Conservation (phyloP, 2,113 vertebrate species). For the Mobula hypostoma region DNA sequence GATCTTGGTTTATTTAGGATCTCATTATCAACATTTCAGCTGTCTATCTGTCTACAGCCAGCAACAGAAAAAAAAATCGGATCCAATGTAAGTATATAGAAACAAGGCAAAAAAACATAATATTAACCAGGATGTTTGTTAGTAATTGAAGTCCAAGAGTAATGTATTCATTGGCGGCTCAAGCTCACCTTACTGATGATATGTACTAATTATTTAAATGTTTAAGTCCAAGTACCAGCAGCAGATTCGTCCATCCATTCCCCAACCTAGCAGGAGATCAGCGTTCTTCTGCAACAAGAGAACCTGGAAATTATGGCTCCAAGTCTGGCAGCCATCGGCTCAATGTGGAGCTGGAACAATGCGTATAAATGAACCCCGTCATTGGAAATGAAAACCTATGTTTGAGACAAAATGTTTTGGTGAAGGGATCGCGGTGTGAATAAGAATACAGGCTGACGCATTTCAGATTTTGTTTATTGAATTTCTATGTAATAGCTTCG, state of each 20-base stretch:
- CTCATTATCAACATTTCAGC: conserved; percentile 19
- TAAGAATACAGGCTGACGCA: no score
- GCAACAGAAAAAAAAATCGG: background rate
- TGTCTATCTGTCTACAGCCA: background rate
- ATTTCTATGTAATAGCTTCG: background rate
- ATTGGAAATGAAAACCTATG: background rate
- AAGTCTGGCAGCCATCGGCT: background rate
- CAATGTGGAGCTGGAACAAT: background rate
- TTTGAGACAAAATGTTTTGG: background rate
- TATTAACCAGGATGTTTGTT: background rate
- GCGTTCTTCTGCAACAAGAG: background rate
- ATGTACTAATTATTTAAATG: background rate
- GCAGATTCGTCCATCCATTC: background rate
- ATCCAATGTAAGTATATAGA: background rate
- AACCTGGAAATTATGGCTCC: background rate
- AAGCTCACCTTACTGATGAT: background rate
- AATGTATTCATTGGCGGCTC: background rate
- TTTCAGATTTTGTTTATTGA: background rate
- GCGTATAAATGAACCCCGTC: no score
- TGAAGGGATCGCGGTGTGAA: background rate
- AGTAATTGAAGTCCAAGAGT: background rate
- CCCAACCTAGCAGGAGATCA: background rate
- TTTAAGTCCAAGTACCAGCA: background rate
- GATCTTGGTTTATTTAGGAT: conserved; percentile 30
- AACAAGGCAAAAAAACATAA: background rate